Evolutionary conservation across 2,113 vertebrate genomes (phyloP), one percentile per base, ranked within the genome.

Genomic region (Muntiacus reevesi): DNA sequence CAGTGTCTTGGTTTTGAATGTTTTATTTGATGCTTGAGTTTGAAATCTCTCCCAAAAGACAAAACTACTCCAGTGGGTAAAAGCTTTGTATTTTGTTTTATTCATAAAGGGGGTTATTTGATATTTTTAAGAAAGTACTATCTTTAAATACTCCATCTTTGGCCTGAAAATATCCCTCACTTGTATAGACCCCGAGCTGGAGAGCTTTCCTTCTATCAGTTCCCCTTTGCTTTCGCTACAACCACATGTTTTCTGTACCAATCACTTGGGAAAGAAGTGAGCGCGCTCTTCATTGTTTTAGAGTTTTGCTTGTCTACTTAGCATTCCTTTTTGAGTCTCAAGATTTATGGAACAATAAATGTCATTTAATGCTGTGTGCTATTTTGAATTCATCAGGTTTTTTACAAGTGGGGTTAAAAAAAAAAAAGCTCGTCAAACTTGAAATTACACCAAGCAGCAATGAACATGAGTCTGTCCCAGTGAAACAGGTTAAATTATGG

Each of bases 401-500:
- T 98, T 98, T 97, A 96, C 93, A 96, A 94, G 91, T 97, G 97
- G 96, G 96, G 91, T 98, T 96, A 97, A 98, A 98, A 96, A 96
- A 95, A 95, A 95, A 94, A 89, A 86, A 95, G 52, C 89, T 97
- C 62, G 96, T 36, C 93, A 98, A 95, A 98, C 97, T 98, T 97
- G 98, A 98, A 98, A 98, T 76, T 97, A 30, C 95, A 98, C 89
- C 95, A 93, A 93, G 92, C 40, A 89, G 97, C 98, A 97, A 87
- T 98, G 97, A 98, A 98, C 95, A 96, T 95, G 97, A 98, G 97
- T 98, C 97, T 98, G 96, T 98, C 98, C 98, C 94, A 97, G 96
- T 97, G 97, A 98, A 98, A 97, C 97, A 98, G 98, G 98, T 96
- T 95, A 87, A 98, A 98, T 98, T 98, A 98, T 97, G 97, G 98